Evolutionary conservation across 2,797 vertebrate genomes (phyloP).

Genomic region (Melanotaenia maccullochi): DNA sequence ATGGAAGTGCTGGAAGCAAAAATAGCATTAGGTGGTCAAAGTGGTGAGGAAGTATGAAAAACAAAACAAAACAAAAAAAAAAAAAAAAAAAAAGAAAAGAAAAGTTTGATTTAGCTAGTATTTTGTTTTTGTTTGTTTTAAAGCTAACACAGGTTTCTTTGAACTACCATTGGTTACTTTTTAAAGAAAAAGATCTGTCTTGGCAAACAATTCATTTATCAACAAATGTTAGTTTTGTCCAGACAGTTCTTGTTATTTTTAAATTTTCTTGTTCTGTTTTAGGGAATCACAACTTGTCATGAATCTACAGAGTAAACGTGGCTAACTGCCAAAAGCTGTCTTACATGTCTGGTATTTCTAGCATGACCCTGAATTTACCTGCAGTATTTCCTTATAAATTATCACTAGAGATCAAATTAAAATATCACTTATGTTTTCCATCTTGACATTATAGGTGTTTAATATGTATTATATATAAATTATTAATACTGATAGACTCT

Average conservation of each 20-base stretch:
- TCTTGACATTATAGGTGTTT: slow-evolving; percentile 26
- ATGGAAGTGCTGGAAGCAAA: too few species aligned
- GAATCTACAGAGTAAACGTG: background rate
- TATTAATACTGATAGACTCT: slow-evolving; percentile 39
- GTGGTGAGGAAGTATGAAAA: too few species aligned
- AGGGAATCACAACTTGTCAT: background rate
- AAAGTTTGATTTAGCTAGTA: too few species aligned
- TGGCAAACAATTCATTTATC: too few species aligned
- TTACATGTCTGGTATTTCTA: background rate
- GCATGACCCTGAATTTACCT: slow-evolving; percentile 10
- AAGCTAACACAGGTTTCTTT: background rate
- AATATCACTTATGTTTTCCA: background rate
- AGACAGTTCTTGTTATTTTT: too few species aligned
- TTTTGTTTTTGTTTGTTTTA: background rate
- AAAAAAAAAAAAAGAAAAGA: too few species aligned
- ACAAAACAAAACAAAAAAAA: too few species aligned
- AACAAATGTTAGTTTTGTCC: too few species aligned
- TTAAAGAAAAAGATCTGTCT: too few species aligned
- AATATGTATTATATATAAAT: slow-evolving; percentile 27
- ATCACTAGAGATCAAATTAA: background rate
- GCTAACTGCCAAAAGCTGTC: background rate
- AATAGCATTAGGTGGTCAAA: too few species aligned
- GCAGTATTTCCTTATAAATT: background rate
- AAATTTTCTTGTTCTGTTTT: background rate
- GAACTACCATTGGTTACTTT: background rate